Percentiles rank a stretch among this genome's conserved stretches.
Conservation (phyloP, 2,797 vertebrate species). For the Nothura maculosa region DNA sequence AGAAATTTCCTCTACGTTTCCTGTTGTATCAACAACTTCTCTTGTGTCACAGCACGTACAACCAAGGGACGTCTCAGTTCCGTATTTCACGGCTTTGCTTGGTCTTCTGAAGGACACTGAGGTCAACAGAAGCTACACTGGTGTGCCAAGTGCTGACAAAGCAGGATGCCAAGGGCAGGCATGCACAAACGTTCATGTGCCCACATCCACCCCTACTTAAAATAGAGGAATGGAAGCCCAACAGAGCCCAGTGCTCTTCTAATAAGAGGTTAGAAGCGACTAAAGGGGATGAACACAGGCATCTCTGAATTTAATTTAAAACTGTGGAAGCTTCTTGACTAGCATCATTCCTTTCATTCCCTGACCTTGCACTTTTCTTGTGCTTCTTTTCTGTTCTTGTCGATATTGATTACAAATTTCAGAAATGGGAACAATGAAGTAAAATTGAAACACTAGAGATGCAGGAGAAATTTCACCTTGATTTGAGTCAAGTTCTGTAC, state of each 20-base stretch:
- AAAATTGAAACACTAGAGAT: neutral
- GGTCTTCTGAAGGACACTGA: neutral
- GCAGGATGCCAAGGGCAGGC: neutral
- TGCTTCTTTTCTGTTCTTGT: neutral
- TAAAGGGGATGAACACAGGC: neutral
- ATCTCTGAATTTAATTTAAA: neutral
- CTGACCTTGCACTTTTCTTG: neutral
- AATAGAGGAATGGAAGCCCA: neutral
- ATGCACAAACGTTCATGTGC: neutral
- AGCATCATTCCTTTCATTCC: neutral
- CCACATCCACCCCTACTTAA: neutral
- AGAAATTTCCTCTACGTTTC: accelerated
- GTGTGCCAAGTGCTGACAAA: neutral
- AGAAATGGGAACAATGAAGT: accelerated
- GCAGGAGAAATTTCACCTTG: neutral
- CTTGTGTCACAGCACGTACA: neutral
- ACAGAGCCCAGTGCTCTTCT: neutral
- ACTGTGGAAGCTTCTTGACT: neutral
- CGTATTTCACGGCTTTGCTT: neutral
- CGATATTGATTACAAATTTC: neutral
- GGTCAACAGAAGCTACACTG: neutral
- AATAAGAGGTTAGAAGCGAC: neutral
- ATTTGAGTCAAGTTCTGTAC: neutral
- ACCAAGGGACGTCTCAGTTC: neutral
- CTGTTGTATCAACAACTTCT: neutral